These are phyloP conservation scores for Pleuronectes platessa DNA, from an alignment of 2,113 vertebrate genomes.

Conservation along the genomic window DNA sequence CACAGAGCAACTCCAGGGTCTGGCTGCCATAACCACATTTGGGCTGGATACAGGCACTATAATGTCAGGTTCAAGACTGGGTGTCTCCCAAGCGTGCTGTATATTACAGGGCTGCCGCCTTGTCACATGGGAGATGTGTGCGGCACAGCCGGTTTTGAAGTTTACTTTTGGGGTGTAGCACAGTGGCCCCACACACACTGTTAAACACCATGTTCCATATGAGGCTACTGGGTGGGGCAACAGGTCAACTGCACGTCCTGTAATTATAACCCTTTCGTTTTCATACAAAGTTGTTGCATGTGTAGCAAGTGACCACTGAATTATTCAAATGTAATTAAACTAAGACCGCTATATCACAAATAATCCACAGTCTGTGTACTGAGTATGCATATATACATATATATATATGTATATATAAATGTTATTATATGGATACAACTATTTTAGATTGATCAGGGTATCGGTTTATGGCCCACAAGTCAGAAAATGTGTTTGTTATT, in stretches of 20 bases:
- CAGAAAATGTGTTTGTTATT: no score
- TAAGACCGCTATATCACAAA: not conserved
- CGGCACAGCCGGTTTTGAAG: slow-evolving; percentile 52
- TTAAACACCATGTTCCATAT: slow-evolving; percentile 66
- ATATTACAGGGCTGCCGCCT: slow-evolving; percentile 64
- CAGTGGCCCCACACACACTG: slow-evolving; percentile 61
- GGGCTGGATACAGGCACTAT: slow-evolving; percentile 42
- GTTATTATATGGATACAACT: no score
- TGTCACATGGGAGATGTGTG: slow-evolving; percentile 40
- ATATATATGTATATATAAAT: no score
- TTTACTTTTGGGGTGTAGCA: slow-evolving; percentile 74
- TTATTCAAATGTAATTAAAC: slow-evolving; percentile 33
- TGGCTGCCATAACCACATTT: slow-evolving; percentile 54
- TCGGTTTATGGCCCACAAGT: no score
- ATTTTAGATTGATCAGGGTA: no score
- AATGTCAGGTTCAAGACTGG: slow-evolving; percentile 63
- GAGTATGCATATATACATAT: no score
- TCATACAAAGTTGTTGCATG: slow-evolving; percentile 29
- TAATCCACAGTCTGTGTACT: not conserved
- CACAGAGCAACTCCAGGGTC: slow-evolving; percentile 4
- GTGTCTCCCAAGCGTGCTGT: slow-evolving; percentile 36
- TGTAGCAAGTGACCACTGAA: slow-evolving; percentile 26
- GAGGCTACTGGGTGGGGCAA: slow-evolving; percentile 70
- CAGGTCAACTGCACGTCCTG: slow-evolving; percentile 51
- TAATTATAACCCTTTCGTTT: slow-evolving; percentile 59